Conservation (phyloP, 2,797 vertebrate genomes). For the Myripristis jacobus region DNA sequence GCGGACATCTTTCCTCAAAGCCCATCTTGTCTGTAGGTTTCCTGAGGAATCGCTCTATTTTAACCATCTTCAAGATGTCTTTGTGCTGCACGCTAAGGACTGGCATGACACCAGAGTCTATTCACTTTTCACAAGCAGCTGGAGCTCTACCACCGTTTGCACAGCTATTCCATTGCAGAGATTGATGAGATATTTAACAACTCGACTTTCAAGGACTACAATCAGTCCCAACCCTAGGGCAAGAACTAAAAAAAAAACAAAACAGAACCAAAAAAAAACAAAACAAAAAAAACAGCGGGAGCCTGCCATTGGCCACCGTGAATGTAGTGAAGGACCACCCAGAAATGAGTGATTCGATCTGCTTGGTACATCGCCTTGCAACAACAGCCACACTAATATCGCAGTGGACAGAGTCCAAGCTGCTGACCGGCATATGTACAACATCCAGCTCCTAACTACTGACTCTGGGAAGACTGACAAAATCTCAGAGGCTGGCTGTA, state of each 20-base stretch:
- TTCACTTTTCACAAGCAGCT: conserved; percentile 85
- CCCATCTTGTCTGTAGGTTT: conserved; percentile 84
- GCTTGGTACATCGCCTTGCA: conserved; percentile 65
- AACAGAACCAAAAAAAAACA: conserved; percentile 6
- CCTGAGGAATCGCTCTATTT: conserved; percentile 82
- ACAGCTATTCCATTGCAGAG: conserved; percentile 76
- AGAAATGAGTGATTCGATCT: conserved; percentile 83
- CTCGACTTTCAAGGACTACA: conserved; percentile 80
- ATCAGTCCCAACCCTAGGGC: conserved; percentile 78
- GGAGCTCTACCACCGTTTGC: conserved; percentile 86
- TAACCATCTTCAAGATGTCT: conserved; percentile 81
- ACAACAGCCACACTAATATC: conserved; percentile 82
- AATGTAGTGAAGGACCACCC: conserved; percentile 76
- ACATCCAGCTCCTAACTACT: conserved; percentile 81
- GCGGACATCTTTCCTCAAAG: conserved; percentile 86
- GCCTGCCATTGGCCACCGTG: conserved; percentile 66
- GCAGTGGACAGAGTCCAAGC: conserved; percentile 77
- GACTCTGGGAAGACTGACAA: conserved; percentile 83
- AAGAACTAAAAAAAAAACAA: conserved; percentile 55
- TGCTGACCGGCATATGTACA: conserved; percentile 62
- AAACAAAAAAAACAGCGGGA: conserved; percentile 68
- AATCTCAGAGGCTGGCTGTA: conserved; percentile 74
- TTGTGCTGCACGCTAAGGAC: conserved; percentile 70
- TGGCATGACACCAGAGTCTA: conserved; percentile 79
- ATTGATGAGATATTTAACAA: conserved; percentile 81